Percentiles rank a stretch among this genome's conserved stretches.
phyloP scores from a whole-genome alignment of 2,797 vertebrate species.

The Pelodytes ibericus region DNA sequence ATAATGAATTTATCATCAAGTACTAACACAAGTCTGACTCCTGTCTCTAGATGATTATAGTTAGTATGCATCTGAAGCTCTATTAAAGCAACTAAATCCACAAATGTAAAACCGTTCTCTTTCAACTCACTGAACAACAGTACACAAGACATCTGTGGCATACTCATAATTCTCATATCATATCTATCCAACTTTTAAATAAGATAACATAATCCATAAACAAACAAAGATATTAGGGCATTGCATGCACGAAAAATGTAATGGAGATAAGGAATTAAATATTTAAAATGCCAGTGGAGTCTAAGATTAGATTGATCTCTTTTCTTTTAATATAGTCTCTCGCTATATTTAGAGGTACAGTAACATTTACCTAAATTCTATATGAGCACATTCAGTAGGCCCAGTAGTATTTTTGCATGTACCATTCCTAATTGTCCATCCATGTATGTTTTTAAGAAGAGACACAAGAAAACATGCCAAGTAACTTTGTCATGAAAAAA shows the following conservation, averaged over 20 bases:
- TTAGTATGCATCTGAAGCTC: neutral
- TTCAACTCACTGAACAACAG: neutral
- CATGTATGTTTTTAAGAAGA: no score
- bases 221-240: neutral
- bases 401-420: no score
- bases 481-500: no score
- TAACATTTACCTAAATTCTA: no score
- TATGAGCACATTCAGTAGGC: no score
- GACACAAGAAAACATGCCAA: no score
- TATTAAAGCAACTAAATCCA: slow-evolving; percentile 4
- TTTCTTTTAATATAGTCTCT: no score
- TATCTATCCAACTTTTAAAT: neutral
- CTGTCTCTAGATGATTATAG: neutral
- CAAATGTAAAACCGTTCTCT: slow-evolving; percentile 6
- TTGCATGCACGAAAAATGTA: neutral
- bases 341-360: no score
- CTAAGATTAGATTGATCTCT: neutral
- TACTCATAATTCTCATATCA: neutral
- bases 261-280: neutral
- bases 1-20: neutral
- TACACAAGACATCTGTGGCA: neutral
- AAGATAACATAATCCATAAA: neutral
- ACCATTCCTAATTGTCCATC: no score
- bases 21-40: neutral
- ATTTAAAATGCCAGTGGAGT: neutral